Percentiles rank a stretch among this genome's conserved stretches.
phyloP scores from a whole-genome alignment of 2,888 invertebrate genomes.

The Eupelmus urozonus region DNA sequence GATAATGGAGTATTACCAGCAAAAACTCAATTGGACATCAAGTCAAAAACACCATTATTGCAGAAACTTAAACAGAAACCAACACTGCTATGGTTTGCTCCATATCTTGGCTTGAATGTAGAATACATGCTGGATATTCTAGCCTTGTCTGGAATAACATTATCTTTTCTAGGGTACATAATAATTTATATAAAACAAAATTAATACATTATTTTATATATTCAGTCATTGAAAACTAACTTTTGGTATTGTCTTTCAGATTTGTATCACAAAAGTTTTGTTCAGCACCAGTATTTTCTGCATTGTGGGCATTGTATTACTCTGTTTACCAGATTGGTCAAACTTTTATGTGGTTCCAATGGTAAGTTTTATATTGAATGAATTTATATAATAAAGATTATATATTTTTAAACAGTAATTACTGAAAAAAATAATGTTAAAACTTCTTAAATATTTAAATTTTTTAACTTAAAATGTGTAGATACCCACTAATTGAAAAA shows the following conservation, averaged over 20 bases:
- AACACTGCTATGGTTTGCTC: conserved; percentile 83
- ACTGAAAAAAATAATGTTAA: background rate
- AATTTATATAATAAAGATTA: background rate
- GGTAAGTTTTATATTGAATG: conserved; percentile 78
- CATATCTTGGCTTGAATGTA: conserved; percentile 82
- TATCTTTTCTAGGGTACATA: conserved; percentile 83
- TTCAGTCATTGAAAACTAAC: background rate
- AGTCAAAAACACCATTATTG: conserved; percentile 77
- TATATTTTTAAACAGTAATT: background rate
- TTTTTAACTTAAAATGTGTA: too few relatives aligned
- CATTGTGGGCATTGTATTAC: conserved; percentile 85
- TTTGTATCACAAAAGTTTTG: conserved; percentile 82
- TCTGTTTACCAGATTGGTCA: conserved; percentile 88
- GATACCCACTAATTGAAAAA: too few relatives aligned
- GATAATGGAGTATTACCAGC: conserved; percentile 87
- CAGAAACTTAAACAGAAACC: conserved; percentile 82
- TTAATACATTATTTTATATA: background rate
- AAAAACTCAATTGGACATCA: conserved; percentile 76
- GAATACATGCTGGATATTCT: conserved; percentile 85
- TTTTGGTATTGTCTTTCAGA: conserved; percentile 69
- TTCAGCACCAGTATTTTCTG: conserved; percentile 81
- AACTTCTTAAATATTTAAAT: background rate
- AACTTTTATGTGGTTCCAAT: conserved; percentile 86
- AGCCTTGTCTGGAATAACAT: conserved; percentile 81
- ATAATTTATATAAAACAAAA: too few relatives aligned